A percentile compares a stretch with the other conserved stretches of the same genome.
Conservation (phyloP, 2,888 invertebrate genomes). For the Sinopyrophorus schimmeli region DNA sequence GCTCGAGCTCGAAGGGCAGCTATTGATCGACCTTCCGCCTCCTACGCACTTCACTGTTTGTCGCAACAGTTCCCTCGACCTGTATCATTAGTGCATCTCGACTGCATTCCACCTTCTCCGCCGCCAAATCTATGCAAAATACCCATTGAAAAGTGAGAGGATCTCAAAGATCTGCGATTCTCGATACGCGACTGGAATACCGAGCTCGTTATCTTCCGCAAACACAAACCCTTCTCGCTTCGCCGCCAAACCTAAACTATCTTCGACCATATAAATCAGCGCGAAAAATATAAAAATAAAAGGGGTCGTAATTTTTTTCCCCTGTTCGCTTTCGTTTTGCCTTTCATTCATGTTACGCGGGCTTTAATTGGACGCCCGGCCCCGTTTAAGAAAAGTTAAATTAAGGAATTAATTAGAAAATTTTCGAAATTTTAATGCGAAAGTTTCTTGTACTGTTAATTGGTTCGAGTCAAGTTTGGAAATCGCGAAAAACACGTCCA, state of each 20-base stretch:
- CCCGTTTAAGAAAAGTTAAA: too few relatives aligned
- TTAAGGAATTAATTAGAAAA: too few relatives aligned
- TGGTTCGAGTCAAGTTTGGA: too few relatives aligned
- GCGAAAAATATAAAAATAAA: too few relatives aligned
- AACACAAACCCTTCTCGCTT: slow-evolving; percentile 18
- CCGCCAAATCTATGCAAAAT: slow-evolving; percentile 5
- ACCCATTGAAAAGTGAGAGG: slow-evolving; percentile 22
- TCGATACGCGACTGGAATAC: slow-evolving; percentile 31
- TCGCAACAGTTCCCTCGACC: slow-evolving; percentile 14
- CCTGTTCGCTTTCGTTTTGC: too few relatives aligned
- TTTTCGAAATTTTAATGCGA: too few relatives aligned
- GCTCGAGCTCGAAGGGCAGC: slow-evolving; percentile 29
- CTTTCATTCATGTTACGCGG: too few relatives aligned
- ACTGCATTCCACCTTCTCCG: slow-evolving; percentile 18
- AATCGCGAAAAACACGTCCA: too few relatives aligned
- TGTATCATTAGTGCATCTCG: slow-evolving; percentile 24
- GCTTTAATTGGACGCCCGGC: too few relatives aligned
- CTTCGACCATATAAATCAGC: slow-evolving; percentile 14
- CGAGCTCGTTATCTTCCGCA: slow-evolving; percentile 34
- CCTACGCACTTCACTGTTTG: slow-evolving; percentile 23
- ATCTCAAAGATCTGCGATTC: slow-evolving; percentile 26
- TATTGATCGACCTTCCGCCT: slow-evolving; percentile 29
- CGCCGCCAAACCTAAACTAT: slow-evolving; percentile 14
- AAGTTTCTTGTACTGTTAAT: too few relatives aligned
- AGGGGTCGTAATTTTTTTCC: too few relatives aligned